Evolutionary conservation across 2,888 invertebrate species (phyloP).

Genomic region (Melieria omissa): DNA sequence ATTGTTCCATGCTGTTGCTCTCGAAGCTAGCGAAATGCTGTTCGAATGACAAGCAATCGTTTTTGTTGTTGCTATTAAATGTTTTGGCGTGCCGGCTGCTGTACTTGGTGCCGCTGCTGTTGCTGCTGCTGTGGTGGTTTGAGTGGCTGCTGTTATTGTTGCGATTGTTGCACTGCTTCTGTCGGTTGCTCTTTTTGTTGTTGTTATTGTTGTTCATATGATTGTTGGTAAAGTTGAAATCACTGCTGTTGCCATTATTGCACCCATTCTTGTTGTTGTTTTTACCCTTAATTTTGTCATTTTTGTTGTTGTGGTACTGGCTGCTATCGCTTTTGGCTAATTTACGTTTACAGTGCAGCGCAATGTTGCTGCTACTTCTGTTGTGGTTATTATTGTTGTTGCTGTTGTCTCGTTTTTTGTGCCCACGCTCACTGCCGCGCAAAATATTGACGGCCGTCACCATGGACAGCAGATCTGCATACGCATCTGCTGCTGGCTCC

Average conservation of each 20-base stretch:
- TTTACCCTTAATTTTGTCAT: too few species aligned
- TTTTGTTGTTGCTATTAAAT: background rate
- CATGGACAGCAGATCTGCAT: too few species aligned
- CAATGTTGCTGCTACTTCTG: too few species aligned
- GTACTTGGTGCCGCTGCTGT: background rate
- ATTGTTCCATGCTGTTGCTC: slow-evolving; percentile 29
- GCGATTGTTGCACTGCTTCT: background rate
- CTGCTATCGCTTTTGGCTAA: too few species aligned
- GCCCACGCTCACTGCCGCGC: background rate
- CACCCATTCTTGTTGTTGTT: too few species aligned
- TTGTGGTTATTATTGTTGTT: slow-evolving; percentile 30
- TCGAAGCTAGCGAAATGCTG: background rate
- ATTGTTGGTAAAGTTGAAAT: slow-evolving; percentile 27
- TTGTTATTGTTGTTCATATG: background rate
- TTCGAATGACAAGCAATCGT: background rate
- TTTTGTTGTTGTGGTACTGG: too few species aligned
- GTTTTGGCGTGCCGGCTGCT: background rate
- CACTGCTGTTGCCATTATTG: slow-evolving; percentile 15
- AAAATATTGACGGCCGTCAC: too few species aligned
- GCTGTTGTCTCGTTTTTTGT: slow-evolving; percentile 39
- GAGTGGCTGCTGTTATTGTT: background rate
- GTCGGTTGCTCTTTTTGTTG: background rate
- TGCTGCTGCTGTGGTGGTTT: background rate
- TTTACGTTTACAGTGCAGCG: too few species aligned
- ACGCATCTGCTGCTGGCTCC: background rate